Conservation (phyloP, 2,888 invertebrate genomes). For the Diplolepis rosae region DNA sequence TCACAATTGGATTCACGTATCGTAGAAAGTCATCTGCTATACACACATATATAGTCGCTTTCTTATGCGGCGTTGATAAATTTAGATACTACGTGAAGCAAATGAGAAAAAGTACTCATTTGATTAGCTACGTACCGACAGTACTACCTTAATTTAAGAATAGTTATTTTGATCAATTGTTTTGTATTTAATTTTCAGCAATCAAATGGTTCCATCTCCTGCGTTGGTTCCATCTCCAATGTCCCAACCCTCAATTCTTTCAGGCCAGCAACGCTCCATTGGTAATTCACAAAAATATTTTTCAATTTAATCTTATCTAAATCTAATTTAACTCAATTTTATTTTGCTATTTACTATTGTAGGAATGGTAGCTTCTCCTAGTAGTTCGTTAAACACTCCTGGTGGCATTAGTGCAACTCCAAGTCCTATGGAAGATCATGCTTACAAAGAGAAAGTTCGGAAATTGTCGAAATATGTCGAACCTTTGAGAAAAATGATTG, state of each 20-base stretch:
- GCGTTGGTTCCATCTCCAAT: slow-evolving; percentile 81
- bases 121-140: too few relatives aligned
- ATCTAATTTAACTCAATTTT: background rate
- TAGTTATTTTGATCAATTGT: too few relatives aligned
- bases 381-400: slow-evolving; percentile 89
- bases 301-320: too few relatives aligned
- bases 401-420: slow-evolving; percentile 76
- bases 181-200: slow-evolving; percentile 63
- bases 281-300: slow-evolving; percentile 72
- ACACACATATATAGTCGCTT: too few relatives aligned
- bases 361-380: slow-evolving; percentile 86
- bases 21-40: too few relatives aligned
- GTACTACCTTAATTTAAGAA: too few relatives aligned
- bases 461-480: slow-evolving; percentile 96
- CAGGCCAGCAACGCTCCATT: slow-evolving; percentile 76
- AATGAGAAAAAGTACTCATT: too few relatives aligned
- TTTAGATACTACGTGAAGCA: too few relatives aligned
- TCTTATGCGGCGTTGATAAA: too few relatives aligned
- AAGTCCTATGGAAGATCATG: slow-evolving; percentile 89
- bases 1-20: too few relatives aligned
- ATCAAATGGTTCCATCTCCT: slow-evolving; percentile 82
- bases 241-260: slow-evolving; percentile 79
- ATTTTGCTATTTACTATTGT: slow-evolving; percentile 28
- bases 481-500: slow-evolving; percentile 91
- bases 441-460: slow-evolving; percentile 93